Conservation (phyloP, 2,113 vertebrate species). For the Pungitius pungitius region DNA sequence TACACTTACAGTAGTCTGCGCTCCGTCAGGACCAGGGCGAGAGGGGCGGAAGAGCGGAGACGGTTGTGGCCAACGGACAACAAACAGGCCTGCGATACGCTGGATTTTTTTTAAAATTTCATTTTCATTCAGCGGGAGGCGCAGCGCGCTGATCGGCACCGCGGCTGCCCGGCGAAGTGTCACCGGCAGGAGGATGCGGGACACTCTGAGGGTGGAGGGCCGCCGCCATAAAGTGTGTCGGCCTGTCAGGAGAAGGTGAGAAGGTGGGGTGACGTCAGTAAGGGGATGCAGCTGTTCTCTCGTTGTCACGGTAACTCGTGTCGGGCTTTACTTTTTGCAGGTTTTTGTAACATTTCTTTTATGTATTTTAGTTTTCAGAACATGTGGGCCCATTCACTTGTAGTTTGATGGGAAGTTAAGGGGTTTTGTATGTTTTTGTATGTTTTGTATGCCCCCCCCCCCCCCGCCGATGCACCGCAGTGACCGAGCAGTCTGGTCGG, state of each 20-base stretch:
- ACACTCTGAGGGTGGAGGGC: neutral
- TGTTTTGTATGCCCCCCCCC: too few species aligned
- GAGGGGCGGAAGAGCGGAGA: conserved; percentile 59
- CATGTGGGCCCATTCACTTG: neutral
- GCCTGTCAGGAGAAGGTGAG: neutral
- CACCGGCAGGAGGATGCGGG: too few species aligned
- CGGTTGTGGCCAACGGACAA: conserved; percentile 58
- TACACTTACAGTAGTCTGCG: conserved; percentile 70
- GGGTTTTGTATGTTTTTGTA: neutral
- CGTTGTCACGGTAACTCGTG: neutral
- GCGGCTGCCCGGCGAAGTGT: too few species aligned
- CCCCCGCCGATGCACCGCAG: too few species aligned
- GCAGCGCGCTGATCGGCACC: conserved; percentile 50
- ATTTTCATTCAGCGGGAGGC: conserved; percentile 36
- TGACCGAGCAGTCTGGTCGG: conserved; percentile 32
- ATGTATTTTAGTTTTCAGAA: neutral
- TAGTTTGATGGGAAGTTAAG: neutral
- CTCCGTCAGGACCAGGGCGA: conserved; percentile 60
- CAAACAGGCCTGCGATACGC: conserved; percentile 65
- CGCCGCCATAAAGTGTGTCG: neutral
- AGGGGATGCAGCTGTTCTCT: neutral
- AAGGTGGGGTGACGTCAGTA: neutral
- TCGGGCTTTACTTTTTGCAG: neutral
- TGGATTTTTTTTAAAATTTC: too few species aligned
- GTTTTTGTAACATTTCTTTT: neutral